Evolutionary conservation across 2,113 vertebrate species (phyloP), one percentile per base, ranked within the genome.

Genomic region (Pagrus major): DNA sequence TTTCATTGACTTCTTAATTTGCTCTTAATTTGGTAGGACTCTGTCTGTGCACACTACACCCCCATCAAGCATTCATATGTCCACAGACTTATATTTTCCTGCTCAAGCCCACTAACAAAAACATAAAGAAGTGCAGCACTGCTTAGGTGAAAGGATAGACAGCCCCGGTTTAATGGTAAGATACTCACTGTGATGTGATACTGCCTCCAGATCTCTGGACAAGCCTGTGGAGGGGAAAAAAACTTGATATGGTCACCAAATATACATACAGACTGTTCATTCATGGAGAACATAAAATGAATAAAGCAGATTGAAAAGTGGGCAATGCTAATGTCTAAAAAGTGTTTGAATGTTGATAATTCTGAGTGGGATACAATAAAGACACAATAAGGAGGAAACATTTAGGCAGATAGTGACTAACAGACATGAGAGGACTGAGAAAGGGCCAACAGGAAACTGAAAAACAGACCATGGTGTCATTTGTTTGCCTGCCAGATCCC

Each of bases 171-270:
- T 74, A 72, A 41, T 69, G 25, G n/a, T 42, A 29, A 18, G 35
- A 58, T 12, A 90, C 97, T 99, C 95, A 99, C 98, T 65, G 97
- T 98, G 94, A 97, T 94, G 94, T 99, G 97, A 94, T 97, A 99
- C 95, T 99, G 98, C 93, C 97, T 98, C 98, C 98, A 99, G 95
- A 97, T 96, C 94, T 99, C 97, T 93, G 98, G 97, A 94, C 98
- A 99, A 91, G 93, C 96, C 98, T 99, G 94, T 31, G 37, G 51
- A 64, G 47, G 75, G 31, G 63, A 20, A 78, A 46, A 27, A 44
- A 66, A 79, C 1, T 33, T 67, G 3, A 37, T 16, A 44, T 31
- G 21, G 44, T 75, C 25, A 76, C 55, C 18, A 27, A 66, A 54
- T 35, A 44, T 4, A 42, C 6, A 71, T 9, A 52, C 1, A 63